Conservation (phyloP, 2,113 vertebrate species). For the Clarias batrachus region DNA sequence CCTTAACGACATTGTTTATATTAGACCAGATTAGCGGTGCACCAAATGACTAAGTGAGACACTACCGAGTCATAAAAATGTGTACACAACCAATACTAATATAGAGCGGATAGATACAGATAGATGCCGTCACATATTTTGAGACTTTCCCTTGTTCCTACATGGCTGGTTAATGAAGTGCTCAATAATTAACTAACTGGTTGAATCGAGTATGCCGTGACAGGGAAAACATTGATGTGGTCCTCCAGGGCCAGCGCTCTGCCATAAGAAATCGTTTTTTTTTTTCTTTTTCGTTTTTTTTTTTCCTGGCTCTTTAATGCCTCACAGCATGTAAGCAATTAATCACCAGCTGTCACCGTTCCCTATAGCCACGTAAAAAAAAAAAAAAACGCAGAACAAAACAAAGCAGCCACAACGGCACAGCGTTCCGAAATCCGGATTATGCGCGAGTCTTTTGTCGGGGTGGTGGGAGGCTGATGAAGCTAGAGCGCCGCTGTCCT, state of each 20-base stretch:
- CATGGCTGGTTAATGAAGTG: neutral
- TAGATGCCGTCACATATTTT: neutral
- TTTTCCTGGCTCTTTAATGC: constrained; percentile 29
- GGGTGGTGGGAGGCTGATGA: neutral
- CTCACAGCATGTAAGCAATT: constrained; percentile 40
- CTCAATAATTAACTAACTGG: constrained; percentile 21
- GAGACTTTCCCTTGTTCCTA: neutral
- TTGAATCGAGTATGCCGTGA: neutral
- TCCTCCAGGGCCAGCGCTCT: constrained; percentile 13
- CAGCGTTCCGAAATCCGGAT: neutral
- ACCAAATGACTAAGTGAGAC: neutral
- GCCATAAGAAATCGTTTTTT: constrained; percentile 4
- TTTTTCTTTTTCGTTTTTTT: too few relatives aligned
- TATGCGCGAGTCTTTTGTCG: neutral
- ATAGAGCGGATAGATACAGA: neutral
- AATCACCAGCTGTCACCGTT: constrained; percentile 35
- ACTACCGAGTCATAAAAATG: neutral
- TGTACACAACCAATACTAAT: neutral
- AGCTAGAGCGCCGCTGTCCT: constrained; percentile 14
- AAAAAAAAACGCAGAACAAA: neutral
- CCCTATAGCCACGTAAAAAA: neutral
- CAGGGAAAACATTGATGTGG: constrained; percentile 5
- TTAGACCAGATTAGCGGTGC: neutral
- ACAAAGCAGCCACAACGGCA: neutral
- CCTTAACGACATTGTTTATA: neutral